phyloP scores from a whole-genome alignment of 2,888 invertebrate species.

The Melangyna quadrimaculata region DNA sequence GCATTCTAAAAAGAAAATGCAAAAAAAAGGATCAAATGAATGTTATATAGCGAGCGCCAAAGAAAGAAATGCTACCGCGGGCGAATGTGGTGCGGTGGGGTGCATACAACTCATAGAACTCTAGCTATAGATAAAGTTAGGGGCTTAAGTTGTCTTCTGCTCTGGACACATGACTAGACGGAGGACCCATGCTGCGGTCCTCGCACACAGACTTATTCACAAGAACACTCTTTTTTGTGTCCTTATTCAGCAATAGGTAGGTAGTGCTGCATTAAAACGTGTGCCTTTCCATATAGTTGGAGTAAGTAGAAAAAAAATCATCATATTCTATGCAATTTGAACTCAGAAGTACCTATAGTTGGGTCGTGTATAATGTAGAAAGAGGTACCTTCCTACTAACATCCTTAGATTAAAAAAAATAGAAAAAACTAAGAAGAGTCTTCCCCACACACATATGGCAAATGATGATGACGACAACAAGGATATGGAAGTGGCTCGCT shows the following conservation, averaged over 20 bases:
- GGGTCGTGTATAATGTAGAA: not conserved
- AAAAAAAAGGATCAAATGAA: slow-evolving; percentile 43
- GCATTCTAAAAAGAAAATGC: slow-evolving; percentile 41
- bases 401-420: slow-evolving; percentile 46
- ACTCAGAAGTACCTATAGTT: slow-evolving; percentile 45
- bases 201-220: slow-evolving; percentile 13
- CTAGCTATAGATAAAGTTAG: not conserved
- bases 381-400: not conserved
- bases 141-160: slow-evolving; percentile 60
- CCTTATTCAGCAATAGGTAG: too few relatives aligned
- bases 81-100: not conserved
- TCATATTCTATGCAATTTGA: slow-evolving; percentile 57
- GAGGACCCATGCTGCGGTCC: slow-evolving; percentile 45
- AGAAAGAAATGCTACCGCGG: slow-evolving; percentile 32
- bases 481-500: slow-evolving; percentile 37
- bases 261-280: slow-evolving; percentile 49
- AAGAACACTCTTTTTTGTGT: not conserved
- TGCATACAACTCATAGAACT: too few relatives aligned
- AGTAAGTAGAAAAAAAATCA: slow-evolving; percentile 30
- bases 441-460: slow-evolving; percentile 58
- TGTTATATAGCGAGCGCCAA: not conserved
- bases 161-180: slow-evolving; percentile 65
- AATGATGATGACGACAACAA: slow-evolving; percentile 44
- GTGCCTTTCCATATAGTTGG: slow-evolving; percentile 16
- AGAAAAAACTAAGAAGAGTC: not conserved